Conservation (phyloP, 1,140 invertebrate species). For the Andricus grossulariae region DNA sequence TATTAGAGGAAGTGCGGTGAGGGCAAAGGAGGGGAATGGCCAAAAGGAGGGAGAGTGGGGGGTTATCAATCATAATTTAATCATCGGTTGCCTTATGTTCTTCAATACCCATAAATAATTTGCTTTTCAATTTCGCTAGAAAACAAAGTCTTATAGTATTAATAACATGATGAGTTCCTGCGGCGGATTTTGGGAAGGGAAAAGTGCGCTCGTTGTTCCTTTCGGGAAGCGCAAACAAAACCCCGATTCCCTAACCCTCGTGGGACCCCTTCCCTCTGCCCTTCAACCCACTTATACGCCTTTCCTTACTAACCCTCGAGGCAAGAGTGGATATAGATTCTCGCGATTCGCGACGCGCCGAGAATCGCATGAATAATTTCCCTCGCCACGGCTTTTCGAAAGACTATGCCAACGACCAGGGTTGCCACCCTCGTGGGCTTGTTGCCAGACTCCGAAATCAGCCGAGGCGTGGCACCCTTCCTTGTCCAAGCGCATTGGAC, state of each 20-base stretch:
- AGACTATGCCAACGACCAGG: constrained; percentile 17
- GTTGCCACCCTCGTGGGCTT: constrained; percentile 10
- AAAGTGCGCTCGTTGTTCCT: constrained; percentile 37
- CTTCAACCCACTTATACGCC: constrained; percentile 13
- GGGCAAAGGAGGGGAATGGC: too few relatives aligned
- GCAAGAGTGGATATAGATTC: constrained; percentile 40
- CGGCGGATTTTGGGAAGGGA: background rate
- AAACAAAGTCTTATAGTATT: background rate
- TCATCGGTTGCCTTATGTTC: too few relatives aligned
- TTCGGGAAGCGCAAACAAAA: constrained; percentile 50
- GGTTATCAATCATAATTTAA: too few relatives aligned
- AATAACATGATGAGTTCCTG: background rate
- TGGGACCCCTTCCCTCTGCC: constrained; percentile 35
- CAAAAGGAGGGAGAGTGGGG: too few relatives aligned
- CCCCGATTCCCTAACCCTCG: constrained; percentile 45
- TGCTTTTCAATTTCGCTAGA: background rate
- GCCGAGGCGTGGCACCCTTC: constrained; percentile 18
- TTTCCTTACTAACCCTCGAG: background rate
- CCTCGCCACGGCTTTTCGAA: constrained; percentile 24
- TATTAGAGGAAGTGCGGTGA: too few relatives aligned
- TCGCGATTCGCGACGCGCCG: constrained; percentile 40
- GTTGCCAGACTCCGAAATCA: constrained; percentile 13
- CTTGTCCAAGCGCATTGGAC: constrained; percentile 21
- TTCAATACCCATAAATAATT: too few relatives aligned
- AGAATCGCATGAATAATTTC: constrained; percentile 46